Evolutionary conservation across 2,888 invertebrate species (phyloP).

Genomic region (Clepsis dumicolana): DNA sequence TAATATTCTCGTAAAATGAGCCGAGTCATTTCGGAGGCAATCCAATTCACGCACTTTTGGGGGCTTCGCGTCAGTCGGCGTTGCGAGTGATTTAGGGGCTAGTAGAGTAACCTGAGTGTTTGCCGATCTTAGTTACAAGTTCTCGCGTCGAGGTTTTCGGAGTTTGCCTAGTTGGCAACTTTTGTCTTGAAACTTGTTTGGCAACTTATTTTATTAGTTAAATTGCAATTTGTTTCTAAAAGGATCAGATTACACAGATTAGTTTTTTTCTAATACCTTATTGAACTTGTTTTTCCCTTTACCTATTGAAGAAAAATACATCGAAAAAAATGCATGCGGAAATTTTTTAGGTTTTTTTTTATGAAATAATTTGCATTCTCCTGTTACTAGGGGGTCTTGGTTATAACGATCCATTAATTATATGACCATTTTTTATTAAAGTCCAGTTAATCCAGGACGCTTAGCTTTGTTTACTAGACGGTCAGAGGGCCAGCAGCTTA

Average conservation of each 20-base stretch:
- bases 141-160: neutral
- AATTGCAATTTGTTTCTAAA: neutral
- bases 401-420: constrained; percentile 4
- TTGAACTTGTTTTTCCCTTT: no score
- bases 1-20: constrained; percentile 17
- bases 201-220: neutral
- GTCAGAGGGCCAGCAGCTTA: constrained; percentile 6
- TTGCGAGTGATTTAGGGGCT: neutral
- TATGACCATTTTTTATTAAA: constrained; percentile 1
- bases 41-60: constrained; percentile 6
- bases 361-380: neutral
- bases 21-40: constrained; percentile 11
- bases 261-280: no score
- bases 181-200: neutral
- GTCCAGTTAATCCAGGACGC: constrained; percentile 3
- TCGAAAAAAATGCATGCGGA: no score
- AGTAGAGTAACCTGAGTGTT: neutral
- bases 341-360: neutral
- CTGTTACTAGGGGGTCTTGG: neutral
- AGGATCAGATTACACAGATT: neutral
- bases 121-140: neutral
- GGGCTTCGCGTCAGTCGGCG: constrained; percentile 5
- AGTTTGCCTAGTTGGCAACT: neutral
- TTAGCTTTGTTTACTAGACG: constrained; percentile 14
- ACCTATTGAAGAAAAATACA: no score